Base-by-base conservation (phyloP, 2,797 vertebrate genomes). In the Tragopan temminckii region DNA sequence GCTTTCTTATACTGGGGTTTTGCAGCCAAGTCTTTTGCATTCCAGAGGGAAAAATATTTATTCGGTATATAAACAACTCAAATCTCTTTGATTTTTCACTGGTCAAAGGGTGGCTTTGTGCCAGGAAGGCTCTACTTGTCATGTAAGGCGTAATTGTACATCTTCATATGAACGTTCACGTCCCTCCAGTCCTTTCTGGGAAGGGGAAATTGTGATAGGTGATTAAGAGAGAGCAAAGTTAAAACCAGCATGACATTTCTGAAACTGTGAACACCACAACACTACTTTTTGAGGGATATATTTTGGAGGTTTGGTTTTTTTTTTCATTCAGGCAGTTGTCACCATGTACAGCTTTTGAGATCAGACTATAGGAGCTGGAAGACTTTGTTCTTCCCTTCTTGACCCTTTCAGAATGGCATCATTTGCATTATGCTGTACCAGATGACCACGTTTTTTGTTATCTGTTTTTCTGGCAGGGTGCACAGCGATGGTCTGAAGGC, bases 11-110 rank as follows among this genome's bases (percentile, higher is more conserved):
- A 83, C 72, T 71, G 66, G 68, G 55, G 16, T 77, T 90, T 94
- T 58, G 38, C 78, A 88, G 67, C 31, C 58, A 64, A 67, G 64
- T 82, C 58, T 93, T 84, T 78, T 79, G 88, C 90, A 80, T 93
- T 87, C 63, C 82, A 63, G 52, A 63, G 25, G 33, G 55, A 31
- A 25, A 55, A 77, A 89, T 81, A 55, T 68, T 80, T 43, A 85
- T 25, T 82, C 94, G n/a, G 27, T 88, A 17, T 27, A 24, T 35
- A 80, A 86, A 77, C 21, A 69, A n/a, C 19, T 88, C 6, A 19
- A 58, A 43, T 40, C 33, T 53, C 68, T 45, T 72, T 70, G 68
- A 35, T 89, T 95, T 55, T 95, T 88, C 11, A 20, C 50, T 62
- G 77, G 81, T 88, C 78, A 80, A n/a, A 90, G 59, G 61, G 62